Conservation (phyloP, 2,113 vertebrate species). For the Myiopsitta monachus region DNA sequence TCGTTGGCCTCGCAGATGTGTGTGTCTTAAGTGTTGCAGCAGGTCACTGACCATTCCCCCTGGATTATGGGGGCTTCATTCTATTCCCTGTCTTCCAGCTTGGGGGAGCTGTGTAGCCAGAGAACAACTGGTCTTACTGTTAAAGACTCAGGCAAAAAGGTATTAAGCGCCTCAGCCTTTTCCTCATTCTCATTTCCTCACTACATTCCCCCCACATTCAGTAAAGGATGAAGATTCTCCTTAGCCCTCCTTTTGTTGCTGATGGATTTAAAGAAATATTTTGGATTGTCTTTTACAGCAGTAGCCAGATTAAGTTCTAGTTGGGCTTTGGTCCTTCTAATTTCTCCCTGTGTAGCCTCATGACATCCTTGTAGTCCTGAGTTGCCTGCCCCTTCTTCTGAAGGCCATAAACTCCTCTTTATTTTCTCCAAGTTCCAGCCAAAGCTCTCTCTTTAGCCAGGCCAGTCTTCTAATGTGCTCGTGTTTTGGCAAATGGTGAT, state of each 20-base stretch:
- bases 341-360: not conserved
- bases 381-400: not conserved
- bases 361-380: not conserved
- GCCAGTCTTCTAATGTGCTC: accelerated
- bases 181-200: not conserved
- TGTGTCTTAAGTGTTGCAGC: not conserved
- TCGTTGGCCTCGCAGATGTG: not conserved
- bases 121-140: not conserved
- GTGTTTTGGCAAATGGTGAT: not conserved
- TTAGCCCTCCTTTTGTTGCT: not conserved
- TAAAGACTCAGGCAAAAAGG: not conserved
- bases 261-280: not conserved
- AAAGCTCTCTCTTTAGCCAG: not conserved
- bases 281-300: not conserved
- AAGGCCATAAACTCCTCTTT: not conserved
- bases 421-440: not conserved
- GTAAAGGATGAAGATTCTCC: not conserved
- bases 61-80: not conserved
- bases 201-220: not conserved
- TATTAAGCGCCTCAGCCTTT: not conserved
- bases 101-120: not conserved
- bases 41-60: not conserved
- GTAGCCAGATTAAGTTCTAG: not conserved
- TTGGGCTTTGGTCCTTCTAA: not conserved
- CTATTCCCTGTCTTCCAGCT: not conserved